These are phyloP conservation scores for Colistium nudipinnis DNA, from an alignment of 2,113 vertebrate species.

Conservation along the genomic window DNA sequence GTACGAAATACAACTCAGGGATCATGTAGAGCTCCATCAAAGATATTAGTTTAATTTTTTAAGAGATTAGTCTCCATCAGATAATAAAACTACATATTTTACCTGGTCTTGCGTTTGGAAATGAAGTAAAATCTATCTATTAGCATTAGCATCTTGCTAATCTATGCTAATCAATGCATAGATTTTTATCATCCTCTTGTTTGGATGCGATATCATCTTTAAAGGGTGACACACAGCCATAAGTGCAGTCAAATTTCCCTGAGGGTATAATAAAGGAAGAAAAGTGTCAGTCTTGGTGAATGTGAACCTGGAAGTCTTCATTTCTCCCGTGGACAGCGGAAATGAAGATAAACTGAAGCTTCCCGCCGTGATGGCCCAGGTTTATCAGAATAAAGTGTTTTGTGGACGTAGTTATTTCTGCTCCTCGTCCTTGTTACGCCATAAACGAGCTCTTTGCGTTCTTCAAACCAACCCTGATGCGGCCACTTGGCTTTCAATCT, in stretches of 20 bases:
- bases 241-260: not conserved
- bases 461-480: conserved; percentile 20
- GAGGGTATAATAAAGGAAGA: not conserved
- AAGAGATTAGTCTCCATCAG: too few species aligned
- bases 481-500: conserved; percentile 28
- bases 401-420: not conserved
- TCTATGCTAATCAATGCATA: not conserved
- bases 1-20: too few species aligned
- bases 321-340: not conserved
- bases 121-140: too few species aligned
- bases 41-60: too few species aligned
- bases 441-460: conserved; percentile 12
- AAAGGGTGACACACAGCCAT: not conserved
- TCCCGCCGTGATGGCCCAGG: not conserved
- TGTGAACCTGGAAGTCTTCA: not conserved
- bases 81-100: too few species aligned
- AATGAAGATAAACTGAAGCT: not conserved
- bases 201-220: not conserved
- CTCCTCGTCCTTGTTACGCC: not conserved
- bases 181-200: not conserved
- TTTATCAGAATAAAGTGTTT: conserved; percentile 11
- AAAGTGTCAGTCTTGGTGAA: not conserved
- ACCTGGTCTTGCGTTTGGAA: too few species aligned
- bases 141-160: not conserved
- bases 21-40: too few species aligned